Base-by-base conservation (phyloP, 2,888 invertebrate genomes). In the Endotricha flammealis region DNA sequence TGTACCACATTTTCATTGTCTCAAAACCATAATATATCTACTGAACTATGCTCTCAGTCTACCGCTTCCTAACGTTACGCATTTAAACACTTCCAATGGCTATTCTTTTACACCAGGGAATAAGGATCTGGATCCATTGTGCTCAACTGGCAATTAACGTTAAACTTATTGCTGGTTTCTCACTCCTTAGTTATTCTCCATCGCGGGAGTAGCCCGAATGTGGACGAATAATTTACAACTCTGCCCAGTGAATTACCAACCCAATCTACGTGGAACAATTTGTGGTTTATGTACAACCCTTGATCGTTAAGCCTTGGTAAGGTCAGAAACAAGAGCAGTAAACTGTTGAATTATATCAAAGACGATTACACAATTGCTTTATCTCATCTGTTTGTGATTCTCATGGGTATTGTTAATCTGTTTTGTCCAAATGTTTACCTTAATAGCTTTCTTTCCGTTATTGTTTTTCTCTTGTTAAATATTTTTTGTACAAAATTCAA, bases 191-290 rank as follows among this genome's bases (percentile, higher is more conserved):
- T 52, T 56, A 58, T 60, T 1, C 9, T 4, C 11, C 9, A 24
- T 46, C 48, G 41, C 43, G 39, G 28, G 46, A 44, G 57, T 52
- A 53, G 55, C 53, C 56, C 50, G 54, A 46, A 48, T 48, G 44
- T 48, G 46, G 41, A 45, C 42, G 48, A 65, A 58, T 63, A 62
- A 67, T 60, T 62, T 53, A 61, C 47, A 49, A 51, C 43, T 43
- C 16, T 44, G 46, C 42, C 41, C 42, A 37, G 47, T 50, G 50
- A 62, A 54, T 57, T 53, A 57, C 54, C 48, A 43, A 44, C 48
- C 44, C 47, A 52, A 50, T 60, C 50, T 57, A 46, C 44, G 46
- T 44, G 40, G 37, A 47, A 47, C 48, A 50, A 47, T 55, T 53
- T 56, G 50, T 36, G 45, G 49, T 36, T 42, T 37, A 29, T 38